Base-by-base conservation (phyloP, 2,113 vertebrate genomes). In the Dissostichus mawsoni region DNA sequence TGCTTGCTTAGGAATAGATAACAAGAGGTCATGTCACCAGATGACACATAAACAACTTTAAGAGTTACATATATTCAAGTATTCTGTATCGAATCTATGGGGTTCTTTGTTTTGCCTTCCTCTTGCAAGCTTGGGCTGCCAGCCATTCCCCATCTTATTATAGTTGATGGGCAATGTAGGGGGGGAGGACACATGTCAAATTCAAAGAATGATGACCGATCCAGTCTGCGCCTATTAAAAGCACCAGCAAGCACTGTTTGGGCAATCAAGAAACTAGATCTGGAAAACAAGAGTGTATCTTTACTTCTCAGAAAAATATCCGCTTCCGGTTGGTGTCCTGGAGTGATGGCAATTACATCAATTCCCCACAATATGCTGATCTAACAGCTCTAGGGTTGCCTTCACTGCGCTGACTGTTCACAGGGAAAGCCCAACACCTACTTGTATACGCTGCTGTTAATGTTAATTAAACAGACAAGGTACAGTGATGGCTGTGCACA, bases 141-240 rank as follows among this genome's bases (percentile, higher is more conserved):
- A 92, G 78, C 83, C 92, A 93, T 93, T 93, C 89, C 90, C 80
- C 8, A 45, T 90, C 92, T 95, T 93, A 93, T 96, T 94, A 94
- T 92, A 94, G 93, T 90, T 91, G 91, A 94, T 88, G 91, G 85
- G 88, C 80, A 80, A 88, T 33, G 57, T 76, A 73, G 55, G 76
- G 79, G 59, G 81, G 1, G 47, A 13, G 8, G 25, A 3, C 36
- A 64, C 73, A 88, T 88, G 90, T 88, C 90, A 90, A 91, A 94
- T 93, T 93, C 89, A 94, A 92, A 94, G 93, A 94, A 92, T 91
- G 92, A 93, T 92, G 90, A 88, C 89, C 77, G 64, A 92, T 93
- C 84, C 87, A 92, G 92, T 93, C 91, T 84, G 87, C 18, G 70
- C 82, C 92, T 94, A 94, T 92, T 94, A 94, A 94, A 94, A 95